Evolutionary conservation across 2,113 vertebrate genomes (phyloP).

Genomic region (Indicator maculatus): DNA sequence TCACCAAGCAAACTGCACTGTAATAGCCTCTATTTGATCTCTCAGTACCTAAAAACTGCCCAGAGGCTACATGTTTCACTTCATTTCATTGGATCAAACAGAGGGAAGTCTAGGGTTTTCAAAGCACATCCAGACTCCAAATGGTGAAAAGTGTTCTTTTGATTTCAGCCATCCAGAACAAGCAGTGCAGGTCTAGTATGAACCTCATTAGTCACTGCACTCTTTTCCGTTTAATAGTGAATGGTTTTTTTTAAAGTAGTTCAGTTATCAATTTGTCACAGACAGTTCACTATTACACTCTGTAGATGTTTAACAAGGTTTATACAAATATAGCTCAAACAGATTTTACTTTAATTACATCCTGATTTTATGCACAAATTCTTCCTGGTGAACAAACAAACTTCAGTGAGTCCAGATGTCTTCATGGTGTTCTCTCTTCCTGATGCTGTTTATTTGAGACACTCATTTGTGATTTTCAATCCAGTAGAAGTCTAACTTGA

Average conservation of each 20-base stretch:
- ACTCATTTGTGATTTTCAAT: not conserved
- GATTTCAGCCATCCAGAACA: constrained; percentile 58
- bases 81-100: constrained; percentile 77
- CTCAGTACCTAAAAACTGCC: constrained; percentile 76
- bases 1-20: constrained; percentile 78
- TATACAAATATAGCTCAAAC: not conserved
- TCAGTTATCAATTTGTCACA: not conserved
- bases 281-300: not conserved
- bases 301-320: constrained; percentile 44
- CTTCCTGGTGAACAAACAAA: not conserved
- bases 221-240: constrained; percentile 33
- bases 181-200: not conserved
- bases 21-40: constrained; percentile 85
- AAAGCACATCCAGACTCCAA: constrained; percentile 66
- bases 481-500: not conserved
- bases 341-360: constrained; percentile 24
- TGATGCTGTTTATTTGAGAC: not conserved
- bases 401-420: not conserved
- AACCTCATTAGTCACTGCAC: constrained; percentile 39
- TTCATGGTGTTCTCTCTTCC: not conserved
- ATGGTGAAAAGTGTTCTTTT: constrained; percentile 50
- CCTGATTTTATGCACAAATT: not conserved
- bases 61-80: constrained; percentile 70
- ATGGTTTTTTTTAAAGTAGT: constrained; percentile 12
- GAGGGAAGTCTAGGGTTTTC: constrained; percentile 48